Conservation (phyloP, 2,888 invertebrate species). For the Palloptera scutellata region DNA sequence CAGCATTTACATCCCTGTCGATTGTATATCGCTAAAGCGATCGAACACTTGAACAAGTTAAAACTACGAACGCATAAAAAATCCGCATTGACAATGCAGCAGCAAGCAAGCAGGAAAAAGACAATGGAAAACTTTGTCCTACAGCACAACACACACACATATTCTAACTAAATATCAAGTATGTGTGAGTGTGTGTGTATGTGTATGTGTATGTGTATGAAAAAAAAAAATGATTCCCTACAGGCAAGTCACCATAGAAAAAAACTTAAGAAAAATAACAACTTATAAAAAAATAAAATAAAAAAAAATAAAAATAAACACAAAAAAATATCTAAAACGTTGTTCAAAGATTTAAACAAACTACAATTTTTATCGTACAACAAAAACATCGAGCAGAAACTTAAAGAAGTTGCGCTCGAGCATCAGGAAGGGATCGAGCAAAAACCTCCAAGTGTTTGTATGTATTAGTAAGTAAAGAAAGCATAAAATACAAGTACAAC, state of each 20-base stretch:
- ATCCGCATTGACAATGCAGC: constrained; percentile 54
- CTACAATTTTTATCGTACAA: background rate
- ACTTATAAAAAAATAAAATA: constrained; percentile 9
- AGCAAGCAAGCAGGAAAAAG: constrained; percentile 5
- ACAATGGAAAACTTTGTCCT: constrained; percentile 18
- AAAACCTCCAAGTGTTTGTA: background rate
- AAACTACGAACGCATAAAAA: constrained; percentile 47
- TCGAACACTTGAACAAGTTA: constrained; percentile 47
- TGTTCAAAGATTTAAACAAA: background rate
- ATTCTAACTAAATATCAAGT: constrained; percentile 2
- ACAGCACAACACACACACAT: background rate
- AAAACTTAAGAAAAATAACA: background rate
- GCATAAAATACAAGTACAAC: background rate
- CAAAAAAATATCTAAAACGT: background rate
- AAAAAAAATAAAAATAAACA: background rate
- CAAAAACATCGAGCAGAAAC: background rate
- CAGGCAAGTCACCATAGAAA: background rate
- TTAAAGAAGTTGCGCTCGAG: no score
- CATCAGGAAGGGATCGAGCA: background rate
- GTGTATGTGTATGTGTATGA: background rate
- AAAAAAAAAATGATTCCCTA: background rate
- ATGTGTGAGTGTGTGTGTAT: background rate
- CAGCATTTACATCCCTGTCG: background rate
- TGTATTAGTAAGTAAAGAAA: background rate
- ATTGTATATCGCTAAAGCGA: constrained; percentile 3